Conservation (phyloP, 2,888 invertebrate genomes). For the Papilio gigon region DNA sequence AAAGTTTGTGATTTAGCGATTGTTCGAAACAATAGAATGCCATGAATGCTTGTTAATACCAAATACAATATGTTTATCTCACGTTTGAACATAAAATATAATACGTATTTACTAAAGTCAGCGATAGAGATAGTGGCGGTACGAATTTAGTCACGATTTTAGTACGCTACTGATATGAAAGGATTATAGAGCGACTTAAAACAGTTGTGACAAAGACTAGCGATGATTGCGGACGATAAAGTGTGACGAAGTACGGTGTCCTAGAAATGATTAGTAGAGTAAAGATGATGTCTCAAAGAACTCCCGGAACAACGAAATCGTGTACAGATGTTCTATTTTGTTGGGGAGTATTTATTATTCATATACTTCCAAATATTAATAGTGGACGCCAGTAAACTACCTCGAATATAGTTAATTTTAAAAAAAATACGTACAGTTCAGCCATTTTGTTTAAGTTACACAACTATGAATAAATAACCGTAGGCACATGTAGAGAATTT, state of each 20-base stretch:
- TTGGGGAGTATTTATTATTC: background rate
- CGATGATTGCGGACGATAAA: background rate
- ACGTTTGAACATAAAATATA: background rate
- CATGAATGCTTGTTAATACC: constrained; percentile 15
- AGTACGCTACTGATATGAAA: background rate
- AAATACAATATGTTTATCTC: constrained; percentile 9
- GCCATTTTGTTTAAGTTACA: background rate
- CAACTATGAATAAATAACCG: background rate
- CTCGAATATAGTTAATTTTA: too few species aligned
- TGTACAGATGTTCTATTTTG: background rate
- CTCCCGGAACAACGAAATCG: background rate
- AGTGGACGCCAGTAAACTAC: background rate
- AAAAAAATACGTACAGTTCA: background rate
- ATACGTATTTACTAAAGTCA: background rate
- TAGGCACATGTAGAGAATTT: background rate
- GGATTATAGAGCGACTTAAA: background rate
- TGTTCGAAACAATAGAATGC: constrained; percentile 9
- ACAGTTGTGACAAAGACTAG: background rate
- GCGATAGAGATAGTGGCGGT: background rate
- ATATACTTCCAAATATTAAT: background rate
- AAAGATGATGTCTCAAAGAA: background rate
- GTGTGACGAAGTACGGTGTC: too few species aligned
- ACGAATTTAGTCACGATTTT: background rate
- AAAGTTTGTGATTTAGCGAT: constrained; percentile 34
- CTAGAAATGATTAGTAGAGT: too few species aligned